A percentile compares a stretch with the other conserved stretches of the same genome.
These are phyloP conservation scores for Sminthurides bifidus DNA, from an alignment of 1,140 invertebrate species.

Conservation along the genomic window DNA sequence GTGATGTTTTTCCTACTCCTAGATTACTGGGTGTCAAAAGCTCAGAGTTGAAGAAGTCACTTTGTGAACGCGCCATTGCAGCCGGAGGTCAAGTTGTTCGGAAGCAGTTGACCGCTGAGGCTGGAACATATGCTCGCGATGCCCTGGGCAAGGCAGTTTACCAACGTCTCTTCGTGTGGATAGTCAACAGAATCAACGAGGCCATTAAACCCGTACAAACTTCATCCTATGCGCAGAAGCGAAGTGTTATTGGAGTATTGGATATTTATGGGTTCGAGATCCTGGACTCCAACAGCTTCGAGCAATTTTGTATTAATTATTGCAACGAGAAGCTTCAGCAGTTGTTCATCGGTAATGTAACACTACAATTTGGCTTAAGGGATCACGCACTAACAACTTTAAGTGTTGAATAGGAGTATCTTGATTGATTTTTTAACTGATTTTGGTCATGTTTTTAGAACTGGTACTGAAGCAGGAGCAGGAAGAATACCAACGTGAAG, in stretches of 20 bases:
- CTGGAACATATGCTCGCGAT: slow-evolving; percentile 60
- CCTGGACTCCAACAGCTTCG: slow-evolving; percentile 53
- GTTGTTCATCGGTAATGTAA: slow-evolving; percentile 71
- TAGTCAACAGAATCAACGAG: slow-evolving; percentile 76
- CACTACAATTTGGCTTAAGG: no score
- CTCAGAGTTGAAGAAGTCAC: slow-evolving; percentile 56
- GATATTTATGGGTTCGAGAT: slow-evolving; percentile 98
- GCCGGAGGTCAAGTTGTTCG: slow-evolving; percentile 87
- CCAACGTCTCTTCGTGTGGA: slow-evolving; percentile 67
- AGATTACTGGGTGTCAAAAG: slow-evolving; percentile 44
- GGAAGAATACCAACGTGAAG: slow-evolving; percentile 84
- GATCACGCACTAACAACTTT: no score
- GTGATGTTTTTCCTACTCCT: slow-evolving; percentile 60
- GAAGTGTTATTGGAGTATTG: slow-evolving; percentile 83
- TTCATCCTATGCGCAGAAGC: slow-evolving; percentile 41
- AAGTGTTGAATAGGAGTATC: no score
- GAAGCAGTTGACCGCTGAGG: slow-evolving; percentile 66
- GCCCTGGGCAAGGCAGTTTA: slow-evolving; percentile 70
- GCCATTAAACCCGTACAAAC: slow-evolving; percentile 50
- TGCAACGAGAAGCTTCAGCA: slow-evolving; percentile 96
- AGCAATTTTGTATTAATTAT: slow-evolving; percentile 88
- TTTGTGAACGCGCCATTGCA: slow-evolving; percentile 79
- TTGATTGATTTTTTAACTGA: no score
- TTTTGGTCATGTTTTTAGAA: no score
- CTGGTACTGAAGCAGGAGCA: slow-evolving; percentile 91